A percentile compares a stretch with the other conserved stretches of the same genome.
These are phyloP conservation scores for Florisuga fusca DNA, from an alignment of 2,797 vertebrate genomes.

Conservation along the genomic window DNA sequence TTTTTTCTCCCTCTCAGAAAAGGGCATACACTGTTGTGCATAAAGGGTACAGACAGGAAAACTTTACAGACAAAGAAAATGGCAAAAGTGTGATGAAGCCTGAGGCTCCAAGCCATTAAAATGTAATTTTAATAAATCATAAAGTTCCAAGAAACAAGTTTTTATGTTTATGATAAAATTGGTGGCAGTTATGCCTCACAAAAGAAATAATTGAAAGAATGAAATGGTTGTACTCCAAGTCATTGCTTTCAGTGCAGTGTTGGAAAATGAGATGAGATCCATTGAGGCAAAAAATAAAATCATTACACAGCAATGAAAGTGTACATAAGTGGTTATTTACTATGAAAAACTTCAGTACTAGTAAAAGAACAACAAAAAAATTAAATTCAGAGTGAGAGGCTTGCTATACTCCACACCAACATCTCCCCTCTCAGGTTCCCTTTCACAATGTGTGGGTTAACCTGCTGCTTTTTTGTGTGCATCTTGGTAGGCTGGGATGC, in stretches of 20 bases:
- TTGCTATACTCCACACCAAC: not conserved
- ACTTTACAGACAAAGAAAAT: not conserved
- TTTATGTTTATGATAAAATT: not conserved
- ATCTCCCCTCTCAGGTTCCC: not conserved
- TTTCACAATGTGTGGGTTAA: not conserved
- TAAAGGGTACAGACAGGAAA: not conserved
- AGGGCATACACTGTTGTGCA: not conserved
- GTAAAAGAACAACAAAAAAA: not conserved
- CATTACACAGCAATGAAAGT: rapidly evolving
- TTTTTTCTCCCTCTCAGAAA: not conserved
- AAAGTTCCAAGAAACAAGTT: not conserved
- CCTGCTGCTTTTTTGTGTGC: not conserved
- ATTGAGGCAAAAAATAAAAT: not conserved
- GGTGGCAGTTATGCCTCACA: not conserved
- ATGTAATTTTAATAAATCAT: not conserved
- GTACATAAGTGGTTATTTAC: not conserved
- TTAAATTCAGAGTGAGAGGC: not conserved
- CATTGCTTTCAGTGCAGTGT: not conserved
- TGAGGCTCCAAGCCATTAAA: not conserved
- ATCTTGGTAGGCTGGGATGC: not conserved
- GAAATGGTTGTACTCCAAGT: not conserved
- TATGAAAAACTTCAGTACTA: not conserved
- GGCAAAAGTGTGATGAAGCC: not conserved
- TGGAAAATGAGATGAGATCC: not conserved
- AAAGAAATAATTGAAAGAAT: not conserved